A percentile compares a stretch with the other conserved stretches of the same genome.
Evolutionary conservation across 2,797 vertebrate species (phyloP).

Genomic region (Semotilus atromaculatus): DNA sequence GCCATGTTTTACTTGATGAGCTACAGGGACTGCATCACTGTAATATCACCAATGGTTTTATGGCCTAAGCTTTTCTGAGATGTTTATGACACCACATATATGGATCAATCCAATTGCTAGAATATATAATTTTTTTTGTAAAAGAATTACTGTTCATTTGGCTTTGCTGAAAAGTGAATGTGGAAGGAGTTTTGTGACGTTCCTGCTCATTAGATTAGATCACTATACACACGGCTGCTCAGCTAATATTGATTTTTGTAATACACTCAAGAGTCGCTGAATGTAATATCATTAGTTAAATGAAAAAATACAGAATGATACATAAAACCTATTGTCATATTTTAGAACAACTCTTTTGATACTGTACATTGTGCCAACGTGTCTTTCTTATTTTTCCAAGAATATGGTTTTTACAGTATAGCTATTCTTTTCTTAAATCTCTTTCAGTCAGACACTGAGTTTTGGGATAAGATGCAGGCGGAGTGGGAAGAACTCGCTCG

Average conservation of each 20-base stretch:
- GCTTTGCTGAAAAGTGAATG: not conserved
- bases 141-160: not conserved
- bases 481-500: slow-evolving; percentile 99
- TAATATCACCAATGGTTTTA: not conserved
- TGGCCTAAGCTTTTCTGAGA: not conserved
- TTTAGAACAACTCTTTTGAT: not conserved
- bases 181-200: not conserved
- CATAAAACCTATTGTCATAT: not conserved
- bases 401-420: not conserved
- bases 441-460: slow-evolving; percentile 95
- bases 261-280: not conserved
- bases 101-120: no score
- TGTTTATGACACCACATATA: not conserved
- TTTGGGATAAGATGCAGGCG: slow-evolving; percentile 99
- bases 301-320: not conserved
- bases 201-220: not conserved
- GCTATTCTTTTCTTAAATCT: slow-evolving; percentile 11
- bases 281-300: not conserved
- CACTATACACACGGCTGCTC: not conserved
- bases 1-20: not conserved
- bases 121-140: no score
- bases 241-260: not conserved
- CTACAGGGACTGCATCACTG: not conserved
- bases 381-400: not conserved
- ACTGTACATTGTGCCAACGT: not conserved